Evolutionary conservation across 1,140 invertebrate genomes (phyloP), one percentile per base, ranked within the genome.

Genomic region (Solen grandis): DNA sequence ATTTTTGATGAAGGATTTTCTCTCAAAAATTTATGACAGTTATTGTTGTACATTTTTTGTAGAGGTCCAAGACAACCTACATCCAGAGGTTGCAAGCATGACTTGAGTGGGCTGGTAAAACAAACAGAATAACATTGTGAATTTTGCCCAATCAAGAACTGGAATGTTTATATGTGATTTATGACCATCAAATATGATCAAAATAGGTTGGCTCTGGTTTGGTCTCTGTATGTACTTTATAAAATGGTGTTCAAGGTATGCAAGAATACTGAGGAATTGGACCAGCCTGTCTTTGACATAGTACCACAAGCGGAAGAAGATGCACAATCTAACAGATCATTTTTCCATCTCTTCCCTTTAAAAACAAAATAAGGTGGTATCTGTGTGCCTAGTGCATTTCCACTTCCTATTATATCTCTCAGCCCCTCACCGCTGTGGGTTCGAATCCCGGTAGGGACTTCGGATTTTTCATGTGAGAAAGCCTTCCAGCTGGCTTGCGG

Each of bases 301-400:
- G 78, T 46, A 19, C 68, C 78, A 46, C 29, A 19, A 52, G 66
- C n/a, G n/a, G n/a, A n/a, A n/a, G n/a, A n/a, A n/a, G n/a, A 25
- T 27, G 35, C 31, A n/a, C 59, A 66, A 16, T 63, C 1, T 50
- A 81, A 65, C 2, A 72, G 35, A 22, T 81, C 57, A n/a, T 54
- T 35, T 29, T 54, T 81, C 55, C 57, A 25, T 10, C 69, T 19
- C 41, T 81, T 72, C 4, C 68, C 78, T 50, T 38, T 59, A 36
- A 81, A 81, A 8, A 81, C 69, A 81, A 72, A 70, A 55, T 46
- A 69, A 50, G 41, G 41, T 60, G 55, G 78, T 33, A 72, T 19
- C 31, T 81, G 68, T 36, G 33, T 73, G 5, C 78, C 78, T 33
- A 73, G 19, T 38, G 66, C 68, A 73, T 73, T 81, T 29, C 68